These are phyloP conservation scores for Drosophila pseudotalamancana DNA, from an alignment of 2,888 invertebrate genomes.

Conservation along the genomic window DNA sequence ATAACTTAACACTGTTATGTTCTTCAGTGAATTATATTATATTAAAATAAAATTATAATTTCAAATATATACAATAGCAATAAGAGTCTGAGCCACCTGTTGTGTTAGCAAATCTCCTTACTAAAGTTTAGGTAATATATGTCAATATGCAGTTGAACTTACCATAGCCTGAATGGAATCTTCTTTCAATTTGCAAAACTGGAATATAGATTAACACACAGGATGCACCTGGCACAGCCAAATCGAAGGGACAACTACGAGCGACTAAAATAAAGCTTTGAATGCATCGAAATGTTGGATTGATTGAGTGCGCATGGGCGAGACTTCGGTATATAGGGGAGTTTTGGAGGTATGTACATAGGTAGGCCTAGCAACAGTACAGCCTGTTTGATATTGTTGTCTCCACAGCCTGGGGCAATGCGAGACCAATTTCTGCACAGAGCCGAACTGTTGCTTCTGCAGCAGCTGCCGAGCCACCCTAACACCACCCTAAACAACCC, in stretches of 20 bases:
- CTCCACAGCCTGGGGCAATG: constrained; percentile 25
- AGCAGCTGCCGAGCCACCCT: constrained; percentile 5
- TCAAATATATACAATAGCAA: not conserved
- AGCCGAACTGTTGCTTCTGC: constrained; percentile 52
- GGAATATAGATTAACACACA: constrained; percentile 7
- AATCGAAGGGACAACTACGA: constrained; percentile 10
- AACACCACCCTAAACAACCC: constrained; percentile 20
- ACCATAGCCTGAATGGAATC: constrained; percentile 13
- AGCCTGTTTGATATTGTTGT: constrained; percentile 18
- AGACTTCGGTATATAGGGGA: not conserved
- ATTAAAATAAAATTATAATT: not conserved
- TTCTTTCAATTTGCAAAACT: constrained; percentile 1
- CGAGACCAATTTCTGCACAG: not conserved
- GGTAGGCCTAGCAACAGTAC: constrained; percentile 38
- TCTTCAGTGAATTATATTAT: no score
- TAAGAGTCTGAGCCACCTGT: not conserved
- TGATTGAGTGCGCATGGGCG: constrained; percentile 45
- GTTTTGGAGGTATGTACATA: not conserved
- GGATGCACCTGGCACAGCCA: constrained; percentile 34
- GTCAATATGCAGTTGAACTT: constrained; percentile 5
- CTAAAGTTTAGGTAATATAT: not conserved
- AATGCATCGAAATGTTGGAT: constrained; percentile 26
- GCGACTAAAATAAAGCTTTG: constrained; percentile 32
- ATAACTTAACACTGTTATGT: no score
- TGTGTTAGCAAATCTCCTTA: not conserved